Evolutionary conservation across 1,140 invertebrate species (phyloP), one percentile per base, ranked within the genome.

Genomic region (Papilio dardanus): DNA sequence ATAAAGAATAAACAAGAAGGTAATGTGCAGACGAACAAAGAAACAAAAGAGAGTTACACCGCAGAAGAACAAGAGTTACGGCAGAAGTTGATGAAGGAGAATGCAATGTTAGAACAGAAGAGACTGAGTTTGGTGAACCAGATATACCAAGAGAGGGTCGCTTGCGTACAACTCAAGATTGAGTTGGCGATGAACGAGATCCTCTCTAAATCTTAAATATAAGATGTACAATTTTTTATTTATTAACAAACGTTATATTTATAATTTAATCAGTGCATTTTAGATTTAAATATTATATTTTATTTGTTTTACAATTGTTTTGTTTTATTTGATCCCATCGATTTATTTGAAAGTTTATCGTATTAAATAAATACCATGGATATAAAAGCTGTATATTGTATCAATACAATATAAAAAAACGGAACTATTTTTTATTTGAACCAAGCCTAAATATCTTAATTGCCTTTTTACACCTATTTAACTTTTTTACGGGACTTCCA

Each of bases 81-180:
- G 66, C 94, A 94, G 75, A 94, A 92, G 82, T 88, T 95, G 74
- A 93, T 95, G 7, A 95, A 94, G 74, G 96, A 96, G 83, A 96
- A 96, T 87, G 94, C 95, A 7, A 81, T 96, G 76, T 86, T 96
- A 4, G 96, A 96, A 92, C 96, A 95, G 91, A 96, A 94, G 90
- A 95, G 95, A 91, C 89, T 92, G 91, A 95, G 87, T 87, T 93
- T 94, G 84, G 95, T 93, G 75, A 95, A 88, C 91, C 95, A 94
- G 90, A 95, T 94, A 86, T 96, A 94, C 76, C 95, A 96, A 86
- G 95, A 96, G 80, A 94, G 95, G 75, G 94, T 95, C 37, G 95
- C 95, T 1, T 96, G 95, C 77, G 95, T 96, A 74, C 95, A 96
- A 46, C 85, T 96, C 6, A 95, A 95, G 78, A 96, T 96, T 50